Evolutionary conservation across 2,113 vertebrate genomes (phyloP), one percentile per base, ranked within the genome.

Genomic region (Hippocampus abdominalis): DNA sequence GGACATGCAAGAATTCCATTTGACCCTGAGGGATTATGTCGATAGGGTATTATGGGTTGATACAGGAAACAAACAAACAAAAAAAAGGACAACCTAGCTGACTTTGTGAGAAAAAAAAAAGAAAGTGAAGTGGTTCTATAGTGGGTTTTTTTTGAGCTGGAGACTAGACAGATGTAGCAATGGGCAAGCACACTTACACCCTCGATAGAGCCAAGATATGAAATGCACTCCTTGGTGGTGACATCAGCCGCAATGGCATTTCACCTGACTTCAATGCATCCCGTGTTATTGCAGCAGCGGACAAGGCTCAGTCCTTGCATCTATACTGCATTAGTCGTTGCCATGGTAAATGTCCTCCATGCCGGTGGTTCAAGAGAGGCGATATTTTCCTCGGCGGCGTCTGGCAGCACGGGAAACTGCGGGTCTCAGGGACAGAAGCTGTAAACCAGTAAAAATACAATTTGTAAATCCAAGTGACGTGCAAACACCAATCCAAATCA

Each of bases 241-340:
- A 71, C 77, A 77, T 68, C 64, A 75, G 71, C 72, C 83, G 10
- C 16, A 56, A 79, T 84, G 78, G 82, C 81, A 82, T 83, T 85
- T 82, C 87, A 90, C 86, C 80, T 84, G 77, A 72, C 73, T 75
- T 66, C 80, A 54, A 63, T 57, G 57, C 79, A 79, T 76, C 76
- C 83, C 66, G 70, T 79, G 68, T 80, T 79, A 86, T 83, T 86
- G 75, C 72, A 77, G 63, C 57, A 5, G 63, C 29, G 65, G 80
- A 64, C 59, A 4, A 71, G 73, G 69, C 74, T 74, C 71, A 66
- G 71, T 66, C 75, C 68, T 72, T 74, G 79, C 83, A 79, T 86
- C 86, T 80, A 80, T 80, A 81, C 82, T 86, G 83, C 82, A 87
- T 88, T 84, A 88, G 83, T 76, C 75, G 89, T 89, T 90, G 87